A percentile compares a stretch with the other conserved stretches of the same genome.
These are phyloP conservation scores for Thunnus thynnus DNA, from an alignment of 2,113 vertebrate genomes.

Conservation along the genomic window DNA sequence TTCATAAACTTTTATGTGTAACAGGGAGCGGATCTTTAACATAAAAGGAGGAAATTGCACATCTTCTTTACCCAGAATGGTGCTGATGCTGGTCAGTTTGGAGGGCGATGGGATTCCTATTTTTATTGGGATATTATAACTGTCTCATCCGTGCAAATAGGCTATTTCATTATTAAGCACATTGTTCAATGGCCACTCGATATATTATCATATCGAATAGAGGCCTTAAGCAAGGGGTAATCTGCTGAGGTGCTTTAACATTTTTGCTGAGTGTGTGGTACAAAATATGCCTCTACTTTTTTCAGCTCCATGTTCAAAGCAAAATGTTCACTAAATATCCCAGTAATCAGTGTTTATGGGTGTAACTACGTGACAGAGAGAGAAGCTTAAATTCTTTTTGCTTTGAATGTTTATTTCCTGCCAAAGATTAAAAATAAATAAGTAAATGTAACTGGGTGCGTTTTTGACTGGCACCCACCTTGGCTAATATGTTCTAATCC, in stretches of 20 bases:
- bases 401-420: constrained; percentile 68
- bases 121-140: constrained; percentile 54
- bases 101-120: constrained; percentile 2
- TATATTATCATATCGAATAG: constrained; percentile 52
- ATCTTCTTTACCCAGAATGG: constrained; percentile 8
- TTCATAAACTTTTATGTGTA: constrained; percentile 56
- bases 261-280: constrained; percentile 60
- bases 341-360: constrained; percentile 47
- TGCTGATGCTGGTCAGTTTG: constrained; percentile 23
- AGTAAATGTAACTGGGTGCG: constrained; percentile 45
- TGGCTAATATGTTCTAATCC: constrained; percentile 79
- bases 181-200: constrained; percentile 51
- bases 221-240: constrained; percentile 42
- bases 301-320: constrained; percentile 60
- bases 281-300: constrained; percentile 28
- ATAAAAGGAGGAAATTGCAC: constrained; percentile 5
- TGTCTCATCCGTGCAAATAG: constrained; percentile 44
- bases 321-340: constrained; percentile 58
- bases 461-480: constrained; percentile 67
- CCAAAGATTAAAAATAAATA: constrained; percentile 60
- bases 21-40: constrained; percentile 35
- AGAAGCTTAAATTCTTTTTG: constrained; percentile 43
- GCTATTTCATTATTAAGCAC: constrained; percentile 61
- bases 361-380: constrained; percentile 35
- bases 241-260: constrained; percentile 59